phyloP scores from a whole-genome alignment of 1,140 invertebrate species.

The Leptinotarsa undecemlineata region DNA sequence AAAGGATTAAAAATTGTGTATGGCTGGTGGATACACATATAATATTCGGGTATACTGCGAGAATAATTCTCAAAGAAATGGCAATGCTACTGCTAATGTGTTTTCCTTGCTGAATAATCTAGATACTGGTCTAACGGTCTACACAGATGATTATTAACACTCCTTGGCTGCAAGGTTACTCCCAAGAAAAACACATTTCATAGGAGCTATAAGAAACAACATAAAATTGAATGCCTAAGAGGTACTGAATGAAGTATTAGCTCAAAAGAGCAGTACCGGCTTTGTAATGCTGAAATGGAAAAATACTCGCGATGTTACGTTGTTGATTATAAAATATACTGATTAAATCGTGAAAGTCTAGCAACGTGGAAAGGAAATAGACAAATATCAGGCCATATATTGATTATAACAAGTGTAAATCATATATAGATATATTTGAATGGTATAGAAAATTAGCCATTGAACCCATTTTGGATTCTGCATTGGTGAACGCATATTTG shows the following conservation, averaged over 20 bases:
- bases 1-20: conserved; percentile 43
- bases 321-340: not conserved
- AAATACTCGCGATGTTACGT: not conserved
- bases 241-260: conserved; percentile 7
- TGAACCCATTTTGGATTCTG: not conserved
- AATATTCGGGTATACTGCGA: not conserved
- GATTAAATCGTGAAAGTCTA: not conserved
- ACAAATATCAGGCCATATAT: not conserved
- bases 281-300: not conserved
- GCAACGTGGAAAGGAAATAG: not conserved
- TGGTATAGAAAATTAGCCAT: not conserved
- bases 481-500: not conserved
- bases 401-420: conserved; percentile 4
- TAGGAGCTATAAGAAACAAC: conserved; percentile 54
- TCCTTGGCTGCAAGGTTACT: conserved; percentile 53
- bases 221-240: conserved; percentile 49
- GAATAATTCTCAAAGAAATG: not conserved
- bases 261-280: not conserved
- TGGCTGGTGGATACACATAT: not conserved
- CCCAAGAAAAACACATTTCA: conserved; percentile 44
- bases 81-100: no score
- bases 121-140: conserved; percentile 20
- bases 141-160: conserved; percentile 51
- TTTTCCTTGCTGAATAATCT: conserved; percentile 21
- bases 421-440: not conserved